These are phyloP conservation scores for Sussaba pulchella DNA, from an alignment of 2,888 invertebrate genomes.

Conservation along the genomic window DNA sequence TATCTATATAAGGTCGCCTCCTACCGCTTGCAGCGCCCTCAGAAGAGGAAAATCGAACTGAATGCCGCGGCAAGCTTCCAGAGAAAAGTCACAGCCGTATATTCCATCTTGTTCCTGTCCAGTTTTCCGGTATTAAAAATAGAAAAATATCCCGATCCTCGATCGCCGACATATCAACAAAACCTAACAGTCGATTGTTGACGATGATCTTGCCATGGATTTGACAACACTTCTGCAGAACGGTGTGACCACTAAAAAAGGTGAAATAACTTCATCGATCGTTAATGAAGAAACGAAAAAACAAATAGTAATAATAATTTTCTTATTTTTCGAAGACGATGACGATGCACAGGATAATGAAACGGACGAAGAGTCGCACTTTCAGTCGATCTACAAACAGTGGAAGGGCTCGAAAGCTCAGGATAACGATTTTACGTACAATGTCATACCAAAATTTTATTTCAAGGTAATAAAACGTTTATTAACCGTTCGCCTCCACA, in stretches of 20 bases:
- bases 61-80: too few species aligned
- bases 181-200: constrained; percentile 4
- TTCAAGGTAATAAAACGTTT: constrained; percentile 85
- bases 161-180: not conserved
- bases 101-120: too few species aligned
- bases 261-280: constrained; percentile 58
- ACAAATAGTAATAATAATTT: not conserved
- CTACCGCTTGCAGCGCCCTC: too few species aligned
- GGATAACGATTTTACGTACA: constrained; percentile 85
- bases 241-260: constrained; percentile 67
- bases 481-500: too few species aligned
- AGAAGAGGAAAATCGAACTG: too few species aligned
- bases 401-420: constrained; percentile 85
- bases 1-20: too few species aligned
- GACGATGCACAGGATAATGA: constrained; percentile 69
- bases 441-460: constrained; percentile 91
- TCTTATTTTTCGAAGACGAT: constrained; percentile 62
- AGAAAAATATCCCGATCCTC: too few species aligned
- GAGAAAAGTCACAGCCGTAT: too few species aligned
- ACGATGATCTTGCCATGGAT: constrained; percentile 72
- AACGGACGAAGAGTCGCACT: constrained; percentile 85
- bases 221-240: constrained; percentile 73
- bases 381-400: constrained; percentile 85
- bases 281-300: constrained; percentile 12
- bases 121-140: too few species aligned